phyloP scores from a whole-genome alignment of 2,888 invertebrate species.

The Podabrus alpinus region DNA sequence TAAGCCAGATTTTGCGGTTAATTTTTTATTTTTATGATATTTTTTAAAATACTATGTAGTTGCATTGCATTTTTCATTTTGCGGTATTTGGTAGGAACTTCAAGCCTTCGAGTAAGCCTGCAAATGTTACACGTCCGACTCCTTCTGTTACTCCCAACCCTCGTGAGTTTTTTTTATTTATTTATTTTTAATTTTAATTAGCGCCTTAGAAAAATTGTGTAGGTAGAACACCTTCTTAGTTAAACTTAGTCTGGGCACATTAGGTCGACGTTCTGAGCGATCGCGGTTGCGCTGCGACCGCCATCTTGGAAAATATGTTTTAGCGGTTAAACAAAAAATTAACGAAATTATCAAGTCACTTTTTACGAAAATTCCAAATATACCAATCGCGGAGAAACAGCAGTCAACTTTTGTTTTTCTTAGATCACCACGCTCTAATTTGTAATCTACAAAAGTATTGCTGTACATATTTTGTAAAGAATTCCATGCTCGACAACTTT shows the following conservation, averaged over 20 bases:
- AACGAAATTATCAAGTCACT: too few relatives aligned
- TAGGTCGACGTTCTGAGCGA: neutral
- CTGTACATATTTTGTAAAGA: too few relatives aligned
- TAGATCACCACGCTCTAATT: too few relatives aligned
- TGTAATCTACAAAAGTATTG: too few relatives aligned
- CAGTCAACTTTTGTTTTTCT: too few relatives aligned
- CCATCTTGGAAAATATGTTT: too few relatives aligned
- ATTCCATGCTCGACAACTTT: too few relatives aligned
- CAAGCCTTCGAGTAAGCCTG: constrained; percentile 61
- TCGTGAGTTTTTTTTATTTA: constrained; percentile 52
- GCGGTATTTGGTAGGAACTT: constrained; percentile 62
- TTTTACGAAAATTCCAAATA: too few relatives aligned
- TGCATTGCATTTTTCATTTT: constrained; percentile 41
- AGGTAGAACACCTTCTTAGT: neutral
- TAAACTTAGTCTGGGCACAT: neutral
- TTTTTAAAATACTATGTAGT: constrained; percentile 24
- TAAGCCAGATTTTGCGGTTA: neutral
- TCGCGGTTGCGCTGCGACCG: too few relatives aligned
- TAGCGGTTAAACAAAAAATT: too few relatives aligned
- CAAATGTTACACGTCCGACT: constrained; percentile 54
- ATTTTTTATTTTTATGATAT: neutral
- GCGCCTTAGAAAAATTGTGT: neutral
- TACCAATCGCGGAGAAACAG: too few relatives aligned
- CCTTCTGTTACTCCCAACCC: constrained; percentile 54
- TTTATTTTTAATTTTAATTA: constrained; percentile 6